A percentile compares a stretch with the other conserved stretches of the same genome.
Conservation (phyloP, 2,797 vertebrate genomes). For the Danionella dracula region DNA sequence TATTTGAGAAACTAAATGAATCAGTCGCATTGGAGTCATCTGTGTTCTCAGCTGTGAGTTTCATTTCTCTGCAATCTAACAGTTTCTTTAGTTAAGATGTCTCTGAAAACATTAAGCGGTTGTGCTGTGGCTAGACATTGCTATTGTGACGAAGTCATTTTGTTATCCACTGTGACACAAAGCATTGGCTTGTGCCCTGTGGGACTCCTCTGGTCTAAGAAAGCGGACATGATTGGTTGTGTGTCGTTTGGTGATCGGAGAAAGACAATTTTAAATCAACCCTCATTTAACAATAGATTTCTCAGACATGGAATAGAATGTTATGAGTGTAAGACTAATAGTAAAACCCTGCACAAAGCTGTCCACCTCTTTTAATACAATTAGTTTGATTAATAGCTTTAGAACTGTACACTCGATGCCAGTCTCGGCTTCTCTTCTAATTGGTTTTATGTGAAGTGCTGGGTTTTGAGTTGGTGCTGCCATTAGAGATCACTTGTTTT, state of each 20-base stretch:
- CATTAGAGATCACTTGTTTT: slow-evolving; percentile 36
- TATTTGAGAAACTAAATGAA: background rate
- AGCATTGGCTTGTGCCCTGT: slow-evolving; percentile 28
- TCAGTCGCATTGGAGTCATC: slow-evolving; percentile 1
- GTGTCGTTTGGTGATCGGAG: slow-evolving; percentile 42
- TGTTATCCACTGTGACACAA: slow-evolving; percentile 16
- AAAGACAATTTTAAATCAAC: slow-evolving; percentile 51
- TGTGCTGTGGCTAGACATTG: slow-evolving; percentile 7
- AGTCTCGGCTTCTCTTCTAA: slow-evolving; percentile 38
- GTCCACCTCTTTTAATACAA: slow-evolving; percentile 47
- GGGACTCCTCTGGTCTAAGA: slow-evolving; percentile 25
- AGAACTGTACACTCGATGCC: slow-evolving; percentile 20
- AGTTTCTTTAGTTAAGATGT: slow-evolving; percentile 1
- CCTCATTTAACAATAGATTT: slow-evolving; percentile 48
- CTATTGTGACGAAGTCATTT: slow-evolving; percentile 31
- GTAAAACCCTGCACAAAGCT: slow-evolving; percentile 37
- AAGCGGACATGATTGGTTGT: slow-evolving; percentile 51
- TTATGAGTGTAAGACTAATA: slow-evolving; percentile 52
- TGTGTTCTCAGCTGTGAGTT: background rate
- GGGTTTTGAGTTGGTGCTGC: slow-evolving; percentile 14
- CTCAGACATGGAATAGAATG: slow-evolving; percentile 42
- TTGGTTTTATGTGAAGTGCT: slow-evolving; percentile 44
- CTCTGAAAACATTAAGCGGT: slow-evolving; percentile 4
- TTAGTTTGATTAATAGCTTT: slow-evolving; percentile 51
- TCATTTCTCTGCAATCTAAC: background rate